Evolutionary conservation across 2,113 vertebrate species (phyloP).

Genomic region (Hymenochirus boettgeri): DNA sequence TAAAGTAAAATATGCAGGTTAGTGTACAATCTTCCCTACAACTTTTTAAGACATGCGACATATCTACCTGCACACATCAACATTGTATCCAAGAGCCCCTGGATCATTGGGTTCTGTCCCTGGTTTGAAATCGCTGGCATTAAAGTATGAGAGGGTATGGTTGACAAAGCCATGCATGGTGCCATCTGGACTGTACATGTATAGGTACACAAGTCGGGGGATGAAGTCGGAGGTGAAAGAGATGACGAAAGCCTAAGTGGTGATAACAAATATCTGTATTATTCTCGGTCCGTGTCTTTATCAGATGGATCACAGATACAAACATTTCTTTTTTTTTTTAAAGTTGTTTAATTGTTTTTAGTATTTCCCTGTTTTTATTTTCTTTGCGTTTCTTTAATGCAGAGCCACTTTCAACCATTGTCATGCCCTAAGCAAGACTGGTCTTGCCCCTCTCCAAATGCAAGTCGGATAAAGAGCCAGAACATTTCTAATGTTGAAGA

Average conservation of each 20-base stretch:
- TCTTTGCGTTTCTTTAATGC: no score
- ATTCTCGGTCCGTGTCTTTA: no score
- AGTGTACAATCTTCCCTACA: no score
- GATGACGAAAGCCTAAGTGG: constrained; percentile 89
- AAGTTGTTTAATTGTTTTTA: no score
- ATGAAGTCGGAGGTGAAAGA: constrained; percentile 98
- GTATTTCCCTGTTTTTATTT: no score
- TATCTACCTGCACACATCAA: constrained; percentile 85
- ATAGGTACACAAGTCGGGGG: constrained; percentile 92
- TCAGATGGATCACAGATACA: no score
- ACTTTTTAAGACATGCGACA: not conserved
- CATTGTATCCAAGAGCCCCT: constrained; percentile 72
- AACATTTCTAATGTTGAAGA: no score
- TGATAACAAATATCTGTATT: constrained; percentile 44
- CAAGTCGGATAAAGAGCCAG: no score
- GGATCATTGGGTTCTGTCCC: constrained; percentile 74
- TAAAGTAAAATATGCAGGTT: not conserved
- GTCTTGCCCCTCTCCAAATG: no score
- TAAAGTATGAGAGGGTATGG: constrained; percentile 91
- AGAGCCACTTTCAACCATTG: no score
- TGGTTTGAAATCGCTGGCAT: constrained; percentile 85
- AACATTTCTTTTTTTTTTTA: no score
- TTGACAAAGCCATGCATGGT: constrained; percentile 92
- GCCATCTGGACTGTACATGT: constrained; percentile 87
- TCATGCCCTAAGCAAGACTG: no score